These are phyloP conservation scores for Periparus ater DNA, from an alignment of 2,797 vertebrate genomes.

Conservation along the genomic window DNA sequence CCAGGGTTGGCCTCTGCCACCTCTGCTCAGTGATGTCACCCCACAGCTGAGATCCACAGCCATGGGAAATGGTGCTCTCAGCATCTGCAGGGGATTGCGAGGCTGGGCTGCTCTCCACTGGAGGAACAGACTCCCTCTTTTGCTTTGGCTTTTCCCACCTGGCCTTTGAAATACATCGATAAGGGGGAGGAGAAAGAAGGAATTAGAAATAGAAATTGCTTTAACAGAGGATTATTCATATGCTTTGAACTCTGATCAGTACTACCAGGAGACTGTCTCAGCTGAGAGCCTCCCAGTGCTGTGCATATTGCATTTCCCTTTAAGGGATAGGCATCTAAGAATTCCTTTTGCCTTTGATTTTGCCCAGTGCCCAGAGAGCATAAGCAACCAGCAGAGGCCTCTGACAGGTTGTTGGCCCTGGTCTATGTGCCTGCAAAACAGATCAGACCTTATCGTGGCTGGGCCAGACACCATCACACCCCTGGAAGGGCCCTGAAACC, in stretches of 20 bases:
- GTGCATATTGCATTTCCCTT: background rate
- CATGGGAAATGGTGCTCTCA: background rate
- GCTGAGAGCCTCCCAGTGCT: background rate
- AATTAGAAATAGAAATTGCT: background rate
- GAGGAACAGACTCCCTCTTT: background rate
- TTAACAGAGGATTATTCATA: background rate
- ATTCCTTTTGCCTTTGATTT: background rate
- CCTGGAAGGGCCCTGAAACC: background rate
- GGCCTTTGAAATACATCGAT: background rate
- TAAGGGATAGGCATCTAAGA: background rate
- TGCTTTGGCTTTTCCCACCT: background rate
- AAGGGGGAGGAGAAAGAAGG: background rate
- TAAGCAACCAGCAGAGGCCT: background rate
- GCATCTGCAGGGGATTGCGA: rapidly evolving
- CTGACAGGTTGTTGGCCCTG: conserved; percentile 9
- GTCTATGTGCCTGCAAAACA: background rate
- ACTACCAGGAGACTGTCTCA: background rate
- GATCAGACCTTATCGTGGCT: background rate
- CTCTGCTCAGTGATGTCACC: background rate
- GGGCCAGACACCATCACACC: background rate
- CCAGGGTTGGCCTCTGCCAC: background rate
- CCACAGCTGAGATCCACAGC: rapidly evolving
- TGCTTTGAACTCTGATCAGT: background rate
- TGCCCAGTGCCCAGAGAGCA: background rate
- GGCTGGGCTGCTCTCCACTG: background rate